Evolutionary conservation across 2,113 vertebrate genomes (phyloP), one percentile per base, ranked within the genome.

Genomic region (Odocoileus hemionus): DNA sequence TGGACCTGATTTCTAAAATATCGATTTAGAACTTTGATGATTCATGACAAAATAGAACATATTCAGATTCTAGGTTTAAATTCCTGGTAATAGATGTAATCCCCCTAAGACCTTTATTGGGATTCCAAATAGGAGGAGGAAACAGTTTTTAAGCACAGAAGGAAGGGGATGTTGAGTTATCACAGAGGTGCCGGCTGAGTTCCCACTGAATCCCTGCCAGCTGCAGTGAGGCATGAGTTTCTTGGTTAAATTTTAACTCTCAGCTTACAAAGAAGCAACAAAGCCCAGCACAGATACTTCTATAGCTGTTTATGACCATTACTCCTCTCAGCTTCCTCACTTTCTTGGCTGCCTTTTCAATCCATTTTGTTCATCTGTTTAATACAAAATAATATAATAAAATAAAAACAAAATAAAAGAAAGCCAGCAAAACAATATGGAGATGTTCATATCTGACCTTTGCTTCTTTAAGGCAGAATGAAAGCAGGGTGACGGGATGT

Each of bases 231-330:
- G 94, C 97, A 76, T 94, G 93, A 95, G 97, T 16, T 67, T 67
- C 95, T 86, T 94, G 93, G 98, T 98, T 98, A 98, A 96, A 98
- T 91, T 96, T 98, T 98, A 98, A 98, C 98, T 97, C 95, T 93
- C 86, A 47, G 91, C 96, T 93, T 88, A 95, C 96, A 98, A 98
- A 97, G 97, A 91, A 57, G 57, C 90, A 58, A 96, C 95, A 98
- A 98, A 97, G 88, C 60, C 86, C 55, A 1, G 60, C 86, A 36
- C 64, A 61, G 88, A 91, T 26, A 90, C 50, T 67, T 76, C 85
- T 60, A 67, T 45, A 79, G 92, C 94, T 90, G 82, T 98, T 98
- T 98, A 97, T 55, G 92, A 64, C 85, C 11, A 2, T 43, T 64
- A 54, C 87, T 79, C 43, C 64, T 87, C 92, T 89, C 17, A 12